Conservation (phyloP, 64 coral and sea anemone species). For the Stichodactyla helianthus region DNA sequence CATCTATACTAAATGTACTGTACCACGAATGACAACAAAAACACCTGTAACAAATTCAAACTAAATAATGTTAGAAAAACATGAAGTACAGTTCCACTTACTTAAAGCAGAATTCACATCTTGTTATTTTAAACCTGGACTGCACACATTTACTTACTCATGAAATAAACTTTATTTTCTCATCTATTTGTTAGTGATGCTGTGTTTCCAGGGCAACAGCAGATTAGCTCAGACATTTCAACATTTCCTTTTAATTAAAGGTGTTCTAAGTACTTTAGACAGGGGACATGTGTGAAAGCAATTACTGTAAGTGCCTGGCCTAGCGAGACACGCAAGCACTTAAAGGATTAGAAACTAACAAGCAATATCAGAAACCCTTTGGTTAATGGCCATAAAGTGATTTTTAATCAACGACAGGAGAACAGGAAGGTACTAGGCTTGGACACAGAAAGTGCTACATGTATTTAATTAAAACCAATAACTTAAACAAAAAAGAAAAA, state of each 20-base stretch:
- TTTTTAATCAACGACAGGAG: neutral
- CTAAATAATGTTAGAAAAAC: neutral
- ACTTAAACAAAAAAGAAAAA: slow-evolving; percentile 5
- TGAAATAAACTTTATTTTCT: neutral
- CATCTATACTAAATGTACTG: neutral
- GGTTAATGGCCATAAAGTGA: slow-evolving; percentile 8
- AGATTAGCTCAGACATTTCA: slow-evolving; percentile 14
- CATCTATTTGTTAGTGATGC: neutral
- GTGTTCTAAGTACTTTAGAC: neutral
- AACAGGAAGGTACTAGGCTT: neutral
- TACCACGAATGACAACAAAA: neutral
- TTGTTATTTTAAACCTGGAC: neutral
- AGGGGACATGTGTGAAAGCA: slow-evolving; percentile 7
- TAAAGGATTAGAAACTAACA: slow-evolving; percentile 9
- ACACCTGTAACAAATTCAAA: neutral
- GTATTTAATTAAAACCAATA: neutral
- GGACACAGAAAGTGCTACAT: neutral
- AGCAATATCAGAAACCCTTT: slow-evolving; percentile 8
- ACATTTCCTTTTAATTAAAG: slow-evolving; percentile 10
- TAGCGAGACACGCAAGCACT: slow-evolving; percentile 4
- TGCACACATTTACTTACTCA: neutral
- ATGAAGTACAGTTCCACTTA: neutral
- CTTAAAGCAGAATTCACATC: neutral
- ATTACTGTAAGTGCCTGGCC: neutral
- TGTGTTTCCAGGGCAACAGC: neutral